A percentile compares a stretch with the other conserved stretches of the same genome.
Evolutionary conservation across 2,113 vertebrate species (phyloP).

Genomic region (Gobius niger): DNA sequence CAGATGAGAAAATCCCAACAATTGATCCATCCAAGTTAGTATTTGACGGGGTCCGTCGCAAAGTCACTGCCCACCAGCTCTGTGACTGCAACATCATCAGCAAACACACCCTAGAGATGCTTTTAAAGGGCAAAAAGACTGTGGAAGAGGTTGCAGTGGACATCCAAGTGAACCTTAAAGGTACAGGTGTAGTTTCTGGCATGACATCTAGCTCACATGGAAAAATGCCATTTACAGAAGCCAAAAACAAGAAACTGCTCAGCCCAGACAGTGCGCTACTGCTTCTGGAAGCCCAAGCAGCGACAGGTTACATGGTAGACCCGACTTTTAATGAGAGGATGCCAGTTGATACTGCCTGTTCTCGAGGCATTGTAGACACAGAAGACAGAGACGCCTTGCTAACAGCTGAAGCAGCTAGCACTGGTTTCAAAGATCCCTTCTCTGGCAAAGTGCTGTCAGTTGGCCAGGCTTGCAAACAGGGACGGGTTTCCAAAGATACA

Average conservation of each 20-base stretch:
- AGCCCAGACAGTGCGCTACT: conserved; percentile 82
- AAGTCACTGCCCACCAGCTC: conserved; percentile 91
- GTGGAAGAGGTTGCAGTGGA: conserved; percentile 85
- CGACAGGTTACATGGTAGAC: conserved; percentile 90
- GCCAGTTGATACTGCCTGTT: conserved; percentile 86
- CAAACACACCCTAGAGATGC: conserved; percentile 83
- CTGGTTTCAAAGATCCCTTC: conserved; percentile 91
- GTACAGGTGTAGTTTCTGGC: conserved; percentile 88
- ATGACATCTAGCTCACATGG: conserved; percentile 80
- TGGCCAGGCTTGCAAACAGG: conserved; percentile 91
- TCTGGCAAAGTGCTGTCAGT: conserved; percentile 88
- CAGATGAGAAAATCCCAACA: conserved; percentile 78
- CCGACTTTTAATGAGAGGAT: conserved; percentile 85
- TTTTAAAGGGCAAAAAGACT: conserved; percentile 86
- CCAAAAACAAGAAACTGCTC: conserved; percentile 86
- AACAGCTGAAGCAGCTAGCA: conserved; percentile 89
- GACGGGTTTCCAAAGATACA: conserved; percentile 81
- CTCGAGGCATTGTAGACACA: conserved; percentile 90
- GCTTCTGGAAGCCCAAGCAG: conserved; percentile 94
- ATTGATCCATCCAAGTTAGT: conserved; percentile 88
- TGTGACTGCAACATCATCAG: conserved; percentile 89
- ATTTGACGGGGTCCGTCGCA: conserved; percentile 87
- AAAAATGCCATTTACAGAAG: conserved; percentile 88
- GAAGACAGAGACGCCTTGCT: conserved; percentile 87
- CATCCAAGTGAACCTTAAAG: conserved; percentile 88